These are phyloP conservation scores for Wasmannia auropunctata DNA, from an alignment of 1,140 invertebrate species.

Conservation along the genomic window DNA sequence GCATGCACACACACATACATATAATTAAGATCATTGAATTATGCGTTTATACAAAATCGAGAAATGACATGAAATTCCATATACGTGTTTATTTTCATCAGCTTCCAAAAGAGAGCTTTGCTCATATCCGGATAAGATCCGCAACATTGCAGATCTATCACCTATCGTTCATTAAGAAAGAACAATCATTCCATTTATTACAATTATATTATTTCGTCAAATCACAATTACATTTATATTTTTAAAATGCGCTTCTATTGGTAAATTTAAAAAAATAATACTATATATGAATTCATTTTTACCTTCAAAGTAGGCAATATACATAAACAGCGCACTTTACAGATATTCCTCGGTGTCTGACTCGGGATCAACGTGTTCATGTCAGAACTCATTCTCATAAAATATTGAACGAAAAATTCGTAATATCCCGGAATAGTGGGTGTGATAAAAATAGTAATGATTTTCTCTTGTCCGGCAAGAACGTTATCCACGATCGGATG, in stretches of 20 bases:
- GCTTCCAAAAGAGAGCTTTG: slow-evolving; percentile 75
- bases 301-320: slow-evolving; percentile 75
- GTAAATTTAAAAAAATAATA: not conserved
- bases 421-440: slow-evolving; percentile 71
- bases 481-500: slow-evolving; percentile 66
- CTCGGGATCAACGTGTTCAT: slow-evolving; percentile 31
- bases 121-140: slow-evolving; percentile 60
- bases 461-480: slow-evolving; percentile 59
- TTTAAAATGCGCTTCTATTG: not conserved
- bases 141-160: slow-evolving; percentile 74
- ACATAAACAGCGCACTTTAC: slow-evolving; percentile 72
- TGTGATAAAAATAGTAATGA: slow-evolving; percentile 67
- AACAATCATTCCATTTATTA: not conserved
- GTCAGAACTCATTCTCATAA: slow-evolving; percentile 56
- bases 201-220: not conserved
- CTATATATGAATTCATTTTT: no score
- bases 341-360: slow-evolving; percentile 63
- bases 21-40: not conserved
- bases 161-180: slow-evolving; percentile 56
- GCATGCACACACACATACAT: not conserved
- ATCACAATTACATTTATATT: not conserved
- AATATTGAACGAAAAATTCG: slow-evolving; percentile 72
- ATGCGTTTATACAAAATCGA: not conserved
- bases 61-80: not conserved
- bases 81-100: slow-evolving; percentile 75